A percentile compares a stretch with the other conserved stretches of the same genome.
Conservation (phyloP, 2,888 invertebrate species). For the Coremacera marginata region DNA sequence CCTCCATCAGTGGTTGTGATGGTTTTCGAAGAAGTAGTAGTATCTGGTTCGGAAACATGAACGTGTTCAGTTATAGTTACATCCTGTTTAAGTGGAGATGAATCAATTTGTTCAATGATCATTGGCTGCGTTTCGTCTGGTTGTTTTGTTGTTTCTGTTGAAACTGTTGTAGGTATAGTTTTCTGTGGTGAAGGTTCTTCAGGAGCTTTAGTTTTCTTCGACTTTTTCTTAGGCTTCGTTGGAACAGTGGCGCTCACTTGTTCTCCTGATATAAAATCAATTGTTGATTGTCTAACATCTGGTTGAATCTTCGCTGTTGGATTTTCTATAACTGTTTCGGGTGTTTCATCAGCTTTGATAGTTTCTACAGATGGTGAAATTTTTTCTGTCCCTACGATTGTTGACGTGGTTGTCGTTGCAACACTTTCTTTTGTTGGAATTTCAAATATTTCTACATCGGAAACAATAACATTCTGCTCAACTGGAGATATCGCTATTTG, state of each 20-base stretch:
- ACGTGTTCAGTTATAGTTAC: background rate
- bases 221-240: constrained; percentile 23
- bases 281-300: background rate
- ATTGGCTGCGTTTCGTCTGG: background rate
- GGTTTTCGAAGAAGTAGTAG: constrained; percentile 36
- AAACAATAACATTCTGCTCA: background rate
- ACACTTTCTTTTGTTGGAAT: no score
- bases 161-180: background rate
- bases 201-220: constrained; percentile 10
- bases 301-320: background rate
- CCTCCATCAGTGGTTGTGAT: constrained; percentile 39
- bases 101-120: background rate
- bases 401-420: no score
- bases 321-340: no score
- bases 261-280: constrained; percentile 12
- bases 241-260: background rate
- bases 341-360: no score
- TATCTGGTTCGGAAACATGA: background rate
- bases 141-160: background rate
- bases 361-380: no score
- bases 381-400: no score
- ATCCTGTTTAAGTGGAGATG: background rate
- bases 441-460: no score
- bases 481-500: no score
- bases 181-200: constrained; percentile 2